Base-by-base conservation (phyloP, 2,888 invertebrate species). In the Aethes cnicana region DNA sequence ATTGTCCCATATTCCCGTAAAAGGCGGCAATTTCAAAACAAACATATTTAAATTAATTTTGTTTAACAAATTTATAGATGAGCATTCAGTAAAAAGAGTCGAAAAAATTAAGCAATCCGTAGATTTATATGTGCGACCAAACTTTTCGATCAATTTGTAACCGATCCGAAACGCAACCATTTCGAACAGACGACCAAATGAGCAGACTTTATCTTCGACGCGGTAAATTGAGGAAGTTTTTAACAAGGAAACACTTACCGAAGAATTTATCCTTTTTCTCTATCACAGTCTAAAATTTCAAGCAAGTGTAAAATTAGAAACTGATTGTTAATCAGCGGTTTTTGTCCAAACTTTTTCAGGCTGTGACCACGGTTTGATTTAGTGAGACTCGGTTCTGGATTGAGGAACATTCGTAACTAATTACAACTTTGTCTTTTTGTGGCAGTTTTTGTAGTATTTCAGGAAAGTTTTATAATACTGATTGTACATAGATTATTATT, bases 381-480 rank as follows among this genome's bases (percentile, higher is more conserved):
- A 54, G 39, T 55, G 44, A 44, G 56, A 59, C 53, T 56, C 30
- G 48, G 54, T 56, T 54, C 57, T 46, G 54, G 43, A 33, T 28
- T 58, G 57, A 58, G 36, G 60, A 55, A 56, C 66, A 66, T 71
- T 67, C 66, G 63, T 68, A 66, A 65, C 69, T 76, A 77, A 77
- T 78, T 74, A 74, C 69, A 59, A 65, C 58, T 68, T 69, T 65
- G 65, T 63, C 63, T 66, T 69, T 74, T 65, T 75, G 74, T 64
- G 68, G 64, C 33, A 28, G 55, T 54, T 65, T 72, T 63, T 62
- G 72, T 63, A 66, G 58, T 57, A 55, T 62, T 58, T 62, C 64
- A 37, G 63, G 26, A 9, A 9, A 9, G n/a, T 26, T 26, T n/a
- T n/a, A 9, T 9, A 3, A 3, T 25, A 25, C 11, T 26, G 11